Percentiles rank a stretch among this genome's conserved stretches.
Evolutionary conservation across 2,113 vertebrate species (phyloP).

Genomic region (Nycticebus coucang): DNA sequence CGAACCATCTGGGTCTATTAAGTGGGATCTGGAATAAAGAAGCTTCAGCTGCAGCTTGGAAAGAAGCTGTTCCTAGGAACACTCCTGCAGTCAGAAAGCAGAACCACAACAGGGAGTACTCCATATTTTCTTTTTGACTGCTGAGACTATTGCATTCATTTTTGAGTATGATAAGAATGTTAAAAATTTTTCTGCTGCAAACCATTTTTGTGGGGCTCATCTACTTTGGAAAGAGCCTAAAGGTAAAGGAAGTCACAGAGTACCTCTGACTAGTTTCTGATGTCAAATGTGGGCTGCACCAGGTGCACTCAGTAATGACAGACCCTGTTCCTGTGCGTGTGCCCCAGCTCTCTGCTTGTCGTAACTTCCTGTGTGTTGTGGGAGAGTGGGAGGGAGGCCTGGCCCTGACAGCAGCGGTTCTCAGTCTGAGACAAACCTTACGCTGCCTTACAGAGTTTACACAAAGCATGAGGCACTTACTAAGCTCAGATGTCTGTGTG

Average conservation of each 20-base stretch:
- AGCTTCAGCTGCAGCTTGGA: too few species aligned
- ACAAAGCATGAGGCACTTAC: constrained; percentile 56
- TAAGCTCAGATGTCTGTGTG: constrained; percentile 58
- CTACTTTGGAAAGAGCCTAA: constrained; percentile 24
- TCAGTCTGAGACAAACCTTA: constrained; percentile 19
- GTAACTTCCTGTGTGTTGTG: fast-evolving
- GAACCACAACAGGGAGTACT: neutral
- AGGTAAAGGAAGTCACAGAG: neutral
- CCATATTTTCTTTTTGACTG: neutral
- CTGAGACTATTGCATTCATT: neutral
- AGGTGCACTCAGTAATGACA: neutral
- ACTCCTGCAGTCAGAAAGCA: neutral
- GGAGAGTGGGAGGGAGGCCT: neutral
- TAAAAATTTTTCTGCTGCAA: neutral
- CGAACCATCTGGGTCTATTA: neutral
- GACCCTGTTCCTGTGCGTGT: neutral
- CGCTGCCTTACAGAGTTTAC: constrained; percentile 47
- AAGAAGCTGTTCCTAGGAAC: neutral
- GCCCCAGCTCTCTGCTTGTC: neutral
- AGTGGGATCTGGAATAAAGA: neutral
- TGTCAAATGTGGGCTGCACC: neutral
- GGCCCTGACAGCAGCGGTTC: constrained; percentile 16
- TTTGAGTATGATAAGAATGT: neutral
- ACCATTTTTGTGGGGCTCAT: neutral
- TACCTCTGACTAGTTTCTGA: neutral